These are phyloP conservation scores for Acleris literana DNA, from an alignment of 2,888 invertebrate species.

Conservation along the genomic window DNA sequence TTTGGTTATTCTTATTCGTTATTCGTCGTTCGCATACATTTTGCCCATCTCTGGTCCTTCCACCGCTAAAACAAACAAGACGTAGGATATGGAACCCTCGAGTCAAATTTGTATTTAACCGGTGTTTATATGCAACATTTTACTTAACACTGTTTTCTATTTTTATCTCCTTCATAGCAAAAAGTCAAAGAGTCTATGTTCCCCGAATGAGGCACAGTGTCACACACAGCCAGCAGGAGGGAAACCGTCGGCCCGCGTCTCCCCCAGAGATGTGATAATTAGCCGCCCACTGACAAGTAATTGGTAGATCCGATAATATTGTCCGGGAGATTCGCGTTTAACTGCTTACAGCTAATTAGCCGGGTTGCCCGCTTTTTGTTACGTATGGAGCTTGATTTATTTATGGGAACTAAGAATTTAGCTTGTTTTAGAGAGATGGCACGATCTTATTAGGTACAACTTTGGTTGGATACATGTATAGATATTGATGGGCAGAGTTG, in stretches of 20 bases:
- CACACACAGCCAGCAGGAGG: constrained; percentile 26
- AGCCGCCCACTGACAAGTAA: constrained; percentile 55
- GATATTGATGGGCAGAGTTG: too few species aligned
- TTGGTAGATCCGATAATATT: constrained; percentile 58
- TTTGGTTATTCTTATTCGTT: too few species aligned
- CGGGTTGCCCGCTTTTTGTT: constrained; percentile 42
- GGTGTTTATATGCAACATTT: not conserved
- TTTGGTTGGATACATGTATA: too few species aligned
- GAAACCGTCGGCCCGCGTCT: constrained; percentile 30
- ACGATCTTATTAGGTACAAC: too few species aligned
- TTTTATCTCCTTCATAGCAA: not conserved
- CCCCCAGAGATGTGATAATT: constrained; percentile 57
- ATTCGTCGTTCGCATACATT: too few species aligned
- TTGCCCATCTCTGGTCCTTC: too few species aligned
- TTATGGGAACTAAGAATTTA: not conserved
- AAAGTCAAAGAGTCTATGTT: constrained; percentile 7
- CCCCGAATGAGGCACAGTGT: constrained; percentile 24
- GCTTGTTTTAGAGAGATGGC: not conserved
- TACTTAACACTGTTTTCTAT: not conserved
- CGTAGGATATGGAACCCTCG: too few species aligned
- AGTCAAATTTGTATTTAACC: too few species aligned
- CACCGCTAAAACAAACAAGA: too few species aligned
- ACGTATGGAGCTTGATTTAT: constrained; percentile 34
- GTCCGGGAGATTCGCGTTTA: constrained; percentile 46
- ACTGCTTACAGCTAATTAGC: constrained; percentile 40